Conservation (phyloP, 2,113 vertebrate genomes). For the Leuciscus idus region DNA sequence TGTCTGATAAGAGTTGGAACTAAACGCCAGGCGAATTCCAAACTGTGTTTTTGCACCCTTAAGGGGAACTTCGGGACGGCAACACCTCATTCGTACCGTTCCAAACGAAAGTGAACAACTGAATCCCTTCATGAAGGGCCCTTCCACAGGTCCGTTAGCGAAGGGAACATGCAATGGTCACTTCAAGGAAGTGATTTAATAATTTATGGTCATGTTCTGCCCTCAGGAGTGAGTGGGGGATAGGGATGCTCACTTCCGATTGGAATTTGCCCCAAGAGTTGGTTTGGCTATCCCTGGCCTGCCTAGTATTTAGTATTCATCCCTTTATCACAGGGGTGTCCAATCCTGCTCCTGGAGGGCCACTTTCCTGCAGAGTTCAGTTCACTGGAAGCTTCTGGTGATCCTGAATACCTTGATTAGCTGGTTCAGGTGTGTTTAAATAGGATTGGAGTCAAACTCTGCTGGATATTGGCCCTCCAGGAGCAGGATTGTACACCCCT, state of each 20-base stretch:
- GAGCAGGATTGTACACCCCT: neutral
- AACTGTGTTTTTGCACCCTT: no score
- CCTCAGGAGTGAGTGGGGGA: no score
- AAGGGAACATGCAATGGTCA: no score
- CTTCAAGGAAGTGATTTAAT: no score
- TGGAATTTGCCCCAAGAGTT: no score
- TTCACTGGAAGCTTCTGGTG: neutral
- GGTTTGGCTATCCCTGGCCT: neutral
- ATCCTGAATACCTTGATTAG: neutral
- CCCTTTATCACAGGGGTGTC: neutral
- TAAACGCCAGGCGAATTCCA: neutral
- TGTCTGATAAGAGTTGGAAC: neutral
- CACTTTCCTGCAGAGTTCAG: neutral
- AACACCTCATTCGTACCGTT: no score
- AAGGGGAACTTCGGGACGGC: no score
- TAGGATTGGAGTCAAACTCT: neutral
- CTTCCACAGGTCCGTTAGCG: no score
- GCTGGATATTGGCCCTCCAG: neutral
- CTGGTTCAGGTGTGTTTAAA: neutral
- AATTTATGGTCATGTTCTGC: no score
- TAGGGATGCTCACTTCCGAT: no score
- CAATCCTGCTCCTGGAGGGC: neutral
- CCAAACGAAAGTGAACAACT: no score
- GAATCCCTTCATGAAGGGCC: no score
- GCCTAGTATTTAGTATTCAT: neutral